Evolutionary conservation across 2,797 vertebrate genomes (phyloP), one percentile per base, ranked within the genome.

Genomic region (Halcyon badia): DNA sequence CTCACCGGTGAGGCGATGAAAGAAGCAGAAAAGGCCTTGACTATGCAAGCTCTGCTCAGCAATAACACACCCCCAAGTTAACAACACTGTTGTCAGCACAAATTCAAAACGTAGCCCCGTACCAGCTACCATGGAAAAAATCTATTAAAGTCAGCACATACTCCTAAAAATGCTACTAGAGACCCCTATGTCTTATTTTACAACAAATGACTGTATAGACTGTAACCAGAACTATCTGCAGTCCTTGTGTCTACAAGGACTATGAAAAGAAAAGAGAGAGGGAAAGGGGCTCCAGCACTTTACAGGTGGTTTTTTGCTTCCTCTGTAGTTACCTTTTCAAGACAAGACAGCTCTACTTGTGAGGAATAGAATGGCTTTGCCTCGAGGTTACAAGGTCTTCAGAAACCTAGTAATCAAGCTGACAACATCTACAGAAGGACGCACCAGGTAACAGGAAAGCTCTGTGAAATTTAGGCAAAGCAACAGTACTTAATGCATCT

Each of bases 401-500:
- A 68, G 58, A 89, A 96, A 66, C 3, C 22, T 85, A 64, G 62
- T 70, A 85, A 94, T 51, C 62, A 95, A 91, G 48, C 9, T 13
- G 75, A 88, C 44, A 89, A 58, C 2, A 35, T 46, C 48, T 56
- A 91, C 37, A 91, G 64, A 61, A 82, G n/a, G 28, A 80, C 24
- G 31, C 5, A 21, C 25, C 64, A 16, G 2, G n/a, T 82, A 72
- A 41, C 22, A 84, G 33, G 41, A 90, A 86, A 87, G 10, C 18
- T 57, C 13, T 62, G 24, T 60, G 25, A 89, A 95, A 92, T 69
- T 92, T 54, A 90, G 73, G 58, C 19, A 89, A 89, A 89, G 62
- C 19, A 20, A 65, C 13, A 69, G 49, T 75, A 49, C 49, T 76
- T 72, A 69, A 82, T 33, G 37, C 33, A 69, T 49, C 18, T 75